Conservation (phyloP, 2,113 vertebrate species). For the Thalassoma bifasciatum region DNA sequence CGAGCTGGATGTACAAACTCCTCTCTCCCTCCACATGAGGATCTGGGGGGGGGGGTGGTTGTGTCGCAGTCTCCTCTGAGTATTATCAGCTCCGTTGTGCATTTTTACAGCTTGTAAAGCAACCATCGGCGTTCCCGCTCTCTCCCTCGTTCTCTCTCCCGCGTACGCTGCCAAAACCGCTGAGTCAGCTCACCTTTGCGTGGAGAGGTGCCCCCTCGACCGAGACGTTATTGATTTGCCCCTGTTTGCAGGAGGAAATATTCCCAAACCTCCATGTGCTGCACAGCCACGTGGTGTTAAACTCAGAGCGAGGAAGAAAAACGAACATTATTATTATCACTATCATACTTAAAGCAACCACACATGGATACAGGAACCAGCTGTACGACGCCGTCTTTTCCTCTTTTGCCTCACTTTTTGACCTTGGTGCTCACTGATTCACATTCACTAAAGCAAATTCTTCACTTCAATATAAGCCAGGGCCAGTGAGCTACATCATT, state of each 20-base stretch:
- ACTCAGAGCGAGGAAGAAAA: conserved; percentile 12
- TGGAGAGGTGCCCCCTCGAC: conserved; percentile 74
- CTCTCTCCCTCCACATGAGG: conserved; percentile 11
- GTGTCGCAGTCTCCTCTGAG: conserved; percentile 60
- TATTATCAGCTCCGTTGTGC: conserved; percentile 54
- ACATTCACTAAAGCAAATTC: conserved; percentile 42
- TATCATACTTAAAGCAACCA: background rate
- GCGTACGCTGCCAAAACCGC: conserved; percentile 54
- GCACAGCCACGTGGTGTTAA: conserved; percentile 48
- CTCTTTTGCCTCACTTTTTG: too few relatives aligned
- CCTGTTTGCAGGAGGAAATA: conserved; percentile 76
- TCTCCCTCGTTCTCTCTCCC: too few relatives aligned
- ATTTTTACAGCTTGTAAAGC: conserved; percentile 78
- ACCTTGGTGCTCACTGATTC: conserved; percentile 8
- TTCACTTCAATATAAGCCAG: conserved; percentile 56
- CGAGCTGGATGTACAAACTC: too few relatives aligned
- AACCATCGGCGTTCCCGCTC: conserved; percentile 70
- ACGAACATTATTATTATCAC: conserved; percentile 19
- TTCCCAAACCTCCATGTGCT: conserved; percentile 75
- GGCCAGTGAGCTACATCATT: conserved; percentile 83
- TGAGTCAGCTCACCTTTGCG: conserved; percentile 74
- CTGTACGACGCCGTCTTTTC: too few relatives aligned
- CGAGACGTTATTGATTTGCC: conserved; percentile 81
- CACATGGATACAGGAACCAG: too few relatives aligned
- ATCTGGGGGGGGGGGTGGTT: conserved; percentile 54